A percentile compares a stretch with the other conserved stretches of the same genome.
Evolutionary conservation across 1,140 invertebrate species (phyloP).

Genomic region (Ceratoteleas bidentatus): DNA sequence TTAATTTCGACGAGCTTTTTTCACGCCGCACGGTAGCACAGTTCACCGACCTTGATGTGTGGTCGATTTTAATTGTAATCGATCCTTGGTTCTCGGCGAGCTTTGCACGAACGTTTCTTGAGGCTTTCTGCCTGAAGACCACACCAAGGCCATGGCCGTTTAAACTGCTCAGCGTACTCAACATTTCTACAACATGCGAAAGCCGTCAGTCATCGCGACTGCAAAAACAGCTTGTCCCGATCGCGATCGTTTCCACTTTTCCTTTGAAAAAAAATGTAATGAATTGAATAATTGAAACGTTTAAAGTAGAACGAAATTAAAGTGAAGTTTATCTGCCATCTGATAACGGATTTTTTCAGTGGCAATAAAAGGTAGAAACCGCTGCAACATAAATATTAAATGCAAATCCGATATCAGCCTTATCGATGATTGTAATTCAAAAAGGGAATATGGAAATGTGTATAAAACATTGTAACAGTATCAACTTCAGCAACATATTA

Average conservation of each 20-base stretch:
- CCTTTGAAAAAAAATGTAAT: not conserved
- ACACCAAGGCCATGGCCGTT: slow-evolving; percentile 70
- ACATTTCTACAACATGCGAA: slow-evolving; percentile 53
- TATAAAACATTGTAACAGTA: too few relatives aligned
- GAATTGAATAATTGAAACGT: too few relatives aligned
- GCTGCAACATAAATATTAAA: too few relatives aligned
- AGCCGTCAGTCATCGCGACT: slow-evolving; percentile 41
- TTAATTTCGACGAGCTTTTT: too few relatives aligned
- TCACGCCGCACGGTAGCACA: slow-evolving; percentile 32
- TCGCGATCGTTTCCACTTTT: slow-evolving; percentile 30
- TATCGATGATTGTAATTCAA: too few relatives aligned
- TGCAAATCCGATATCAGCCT: too few relatives aligned
- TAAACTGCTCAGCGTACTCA: slow-evolving; percentile 38
- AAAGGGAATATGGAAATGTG: too few relatives aligned
- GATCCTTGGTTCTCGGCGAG: slow-evolving; percentile 63
- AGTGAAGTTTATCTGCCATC: not conserved
- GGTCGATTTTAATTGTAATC: slow-evolving; percentile 67
- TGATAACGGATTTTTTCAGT: too few relatives aligned
- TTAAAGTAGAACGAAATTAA: not conserved
- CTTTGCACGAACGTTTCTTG: slow-evolving; percentile 68
- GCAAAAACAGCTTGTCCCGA: slow-evolving; percentile 8
- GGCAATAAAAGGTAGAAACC: too few relatives aligned
- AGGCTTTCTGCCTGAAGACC: slow-evolving; percentile 62
- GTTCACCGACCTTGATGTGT: slow-evolving; percentile 69
- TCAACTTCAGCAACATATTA: too few relatives aligned